These are phyloP conservation scores for Gasteruption jaculator DNA, from an alignment of 2,888 invertebrate species.

Conservation along the genomic window DNA sequence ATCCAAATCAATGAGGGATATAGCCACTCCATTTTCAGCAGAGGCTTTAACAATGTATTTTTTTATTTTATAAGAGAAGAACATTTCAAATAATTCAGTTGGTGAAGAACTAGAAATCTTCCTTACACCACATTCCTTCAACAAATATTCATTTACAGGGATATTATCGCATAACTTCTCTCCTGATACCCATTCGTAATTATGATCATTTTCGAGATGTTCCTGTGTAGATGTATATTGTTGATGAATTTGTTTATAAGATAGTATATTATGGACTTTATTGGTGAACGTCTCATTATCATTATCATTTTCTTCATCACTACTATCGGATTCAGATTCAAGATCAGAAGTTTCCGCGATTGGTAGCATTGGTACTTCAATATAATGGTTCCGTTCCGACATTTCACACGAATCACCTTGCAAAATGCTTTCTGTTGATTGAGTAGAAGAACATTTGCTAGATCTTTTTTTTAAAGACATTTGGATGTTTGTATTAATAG, in stretches of 20 bases:
- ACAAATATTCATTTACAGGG: constrained; percentile 9
- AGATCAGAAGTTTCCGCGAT: constrained; percentile 7
- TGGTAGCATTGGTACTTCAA: constrained; percentile 8
- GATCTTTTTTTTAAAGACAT: constrained; percentile 10
- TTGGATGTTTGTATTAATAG: constrained; percentile 4
- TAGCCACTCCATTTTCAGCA: background rate
- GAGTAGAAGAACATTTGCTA: constrained; percentile 6
- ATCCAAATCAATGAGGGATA: constrained; percentile 8
- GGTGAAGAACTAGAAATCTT: too few species aligned
- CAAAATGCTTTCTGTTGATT: constrained; percentile 7
- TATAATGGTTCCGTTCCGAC: constrained; percentile 5
- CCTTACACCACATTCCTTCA: constrained; percentile 4
- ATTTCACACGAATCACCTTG: constrained; percentile 8
- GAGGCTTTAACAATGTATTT: background rate
- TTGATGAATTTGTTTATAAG: constrained; percentile 9
- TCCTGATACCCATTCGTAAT: constrained; percentile 7
- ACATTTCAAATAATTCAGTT: constrained; percentile 1
- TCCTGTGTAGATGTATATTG: constrained; percentile 7
- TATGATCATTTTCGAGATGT: constrained; percentile 9
- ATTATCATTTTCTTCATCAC: constrained; percentile 7
- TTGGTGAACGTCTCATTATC: constrained; percentile 2
- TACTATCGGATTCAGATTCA: constrained; percentile 8
- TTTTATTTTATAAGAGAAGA: background rate
- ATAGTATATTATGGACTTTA: constrained; percentile 6
- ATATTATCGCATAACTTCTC: constrained; percentile 4